Evolutionary conservation across 92 coral and sea anemone genomes (phyloP).

Genomic region (Bergia sp.): DNA sequence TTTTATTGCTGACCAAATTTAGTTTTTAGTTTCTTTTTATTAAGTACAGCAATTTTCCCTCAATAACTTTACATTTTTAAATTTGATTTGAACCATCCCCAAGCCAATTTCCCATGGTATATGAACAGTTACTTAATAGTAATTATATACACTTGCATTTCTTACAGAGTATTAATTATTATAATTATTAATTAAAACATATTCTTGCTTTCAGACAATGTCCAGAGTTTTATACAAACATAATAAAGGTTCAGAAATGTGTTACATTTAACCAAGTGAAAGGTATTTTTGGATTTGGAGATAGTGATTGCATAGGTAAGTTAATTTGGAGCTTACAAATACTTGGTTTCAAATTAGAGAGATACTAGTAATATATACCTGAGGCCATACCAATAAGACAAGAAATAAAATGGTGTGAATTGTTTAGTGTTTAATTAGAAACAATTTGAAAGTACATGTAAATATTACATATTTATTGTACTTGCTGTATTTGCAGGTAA

Average conservation of each 20-base stretch:
- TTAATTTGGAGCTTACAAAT: not conserved
- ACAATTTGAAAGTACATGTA: no score
- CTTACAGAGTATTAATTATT: no score
- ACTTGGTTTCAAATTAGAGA: not conserved
- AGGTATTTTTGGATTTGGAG: constrained; percentile 95
- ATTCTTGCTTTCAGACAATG: constrained; percentile 72
- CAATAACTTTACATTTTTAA: no score
- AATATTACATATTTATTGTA: not conserved
- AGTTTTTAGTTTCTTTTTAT: not conserved
- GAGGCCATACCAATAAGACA: no score
- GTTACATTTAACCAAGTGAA: constrained; percentile 97
- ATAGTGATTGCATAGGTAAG: constrained; percentile 95
- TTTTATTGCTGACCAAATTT: no score
- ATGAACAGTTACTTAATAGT: not conserved
- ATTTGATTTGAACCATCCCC: not conserved
- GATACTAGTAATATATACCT: no score
- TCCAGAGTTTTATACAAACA: constrained; percentile 90
- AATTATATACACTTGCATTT: not conserved
- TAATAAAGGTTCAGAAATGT: constrained; percentile 91
- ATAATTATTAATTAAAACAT: not conserved
- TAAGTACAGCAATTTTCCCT: not conserved
- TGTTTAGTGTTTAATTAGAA: no score
- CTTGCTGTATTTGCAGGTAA: constrained; percentile 69
- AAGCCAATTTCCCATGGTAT: not conserved
- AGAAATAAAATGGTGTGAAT: no score